Evolutionary conservation across 2,797 vertebrate genomes (phyloP).

Genomic region (Podargus strigoides): DNA sequence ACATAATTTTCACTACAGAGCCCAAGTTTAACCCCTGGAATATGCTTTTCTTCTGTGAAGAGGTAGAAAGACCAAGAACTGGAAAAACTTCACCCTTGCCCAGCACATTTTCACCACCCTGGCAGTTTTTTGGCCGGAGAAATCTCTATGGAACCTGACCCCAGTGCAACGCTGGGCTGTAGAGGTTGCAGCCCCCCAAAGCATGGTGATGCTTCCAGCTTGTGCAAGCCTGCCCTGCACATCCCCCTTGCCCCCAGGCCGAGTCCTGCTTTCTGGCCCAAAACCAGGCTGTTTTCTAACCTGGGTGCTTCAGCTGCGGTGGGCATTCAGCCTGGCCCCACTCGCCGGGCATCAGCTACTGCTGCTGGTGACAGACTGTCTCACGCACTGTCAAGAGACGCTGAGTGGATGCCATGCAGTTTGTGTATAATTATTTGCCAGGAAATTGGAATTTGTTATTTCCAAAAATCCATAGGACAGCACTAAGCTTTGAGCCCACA

Average conservation of each 20-base stretch:
- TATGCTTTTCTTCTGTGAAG: fast-evolving
- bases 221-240: neutral
- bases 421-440: neutral
- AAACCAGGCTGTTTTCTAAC: neutral
- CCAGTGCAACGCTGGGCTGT: fast-evolving
- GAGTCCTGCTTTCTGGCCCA: neutral
- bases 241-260: neutral
- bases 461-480: neutral
- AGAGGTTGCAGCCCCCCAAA: neutral
- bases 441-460: neutral
- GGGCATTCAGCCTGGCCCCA: neutral
- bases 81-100: neutral
- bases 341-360: neutral
- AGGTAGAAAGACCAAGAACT: neutral
- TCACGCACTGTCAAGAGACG: neutral
- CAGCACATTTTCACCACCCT: neutral
- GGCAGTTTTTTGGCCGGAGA: neutral
- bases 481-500: neutral
- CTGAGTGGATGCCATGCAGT: neutral
- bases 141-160: neutral
- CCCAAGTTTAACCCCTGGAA: fast-evolving
- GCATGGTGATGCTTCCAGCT: neutral
- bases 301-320: neutral
- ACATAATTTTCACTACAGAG: neutral
- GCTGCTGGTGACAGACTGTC: conserved; percentile 10